Percentiles rank a stretch among this genome's conserved stretches.
These are phyloP conservation scores for Drosophila bocki DNA, from an alignment of 1,140 invertebrate species.

Conservation along the genomic window DNA sequence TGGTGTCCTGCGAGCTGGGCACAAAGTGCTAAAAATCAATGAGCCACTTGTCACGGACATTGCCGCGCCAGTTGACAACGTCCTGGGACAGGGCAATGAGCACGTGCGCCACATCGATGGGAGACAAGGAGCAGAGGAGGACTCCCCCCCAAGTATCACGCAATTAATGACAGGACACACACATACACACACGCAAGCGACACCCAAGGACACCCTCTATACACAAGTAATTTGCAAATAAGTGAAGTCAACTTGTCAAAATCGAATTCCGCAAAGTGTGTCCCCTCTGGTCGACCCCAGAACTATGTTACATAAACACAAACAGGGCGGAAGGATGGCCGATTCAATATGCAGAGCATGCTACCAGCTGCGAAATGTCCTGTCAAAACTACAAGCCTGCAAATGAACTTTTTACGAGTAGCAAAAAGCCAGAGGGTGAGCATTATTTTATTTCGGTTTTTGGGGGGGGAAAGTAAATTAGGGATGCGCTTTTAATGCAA, in stretches of 20 bases:
- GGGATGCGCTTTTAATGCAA: slow-evolving; percentile 55
- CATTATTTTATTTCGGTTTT: slow-evolving; percentile 56
- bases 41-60: slow-evolving; percentile 52
- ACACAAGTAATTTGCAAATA: slow-evolving; percentile 74
- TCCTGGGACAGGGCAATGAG: slow-evolving; percentile 39
- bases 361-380: slow-evolving; percentile 53
- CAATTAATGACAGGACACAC: slow-evolving; percentile 51
- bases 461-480: slow-evolving; percentile 34
- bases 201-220: neutral
- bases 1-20: slow-evolving; percentile 19
- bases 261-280: slow-evolving; percentile 46
- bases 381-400: slow-evolving; percentile 64
- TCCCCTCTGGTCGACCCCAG: neutral
- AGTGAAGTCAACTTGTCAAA: slow-evolving; percentile 65
- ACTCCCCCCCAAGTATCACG: slow-evolving; percentile 30
- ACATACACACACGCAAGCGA: slow-evolving; percentile 18
- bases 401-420: slow-evolving; percentile 49
- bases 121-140: neutral
- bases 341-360: slow-evolving; percentile 68
- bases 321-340: slow-evolving; percentile 16
- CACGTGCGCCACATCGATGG: slow-evolving; percentile 39
- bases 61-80: slow-evolving; percentile 37
- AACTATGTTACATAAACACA: slow-evolving; percentile 19
- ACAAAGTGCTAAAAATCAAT: slow-evolving; percentile 60
- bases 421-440: neutral